Conservation (phyloP, 1,140 invertebrate species). For the Oncopodura yosiiana region DNA sequence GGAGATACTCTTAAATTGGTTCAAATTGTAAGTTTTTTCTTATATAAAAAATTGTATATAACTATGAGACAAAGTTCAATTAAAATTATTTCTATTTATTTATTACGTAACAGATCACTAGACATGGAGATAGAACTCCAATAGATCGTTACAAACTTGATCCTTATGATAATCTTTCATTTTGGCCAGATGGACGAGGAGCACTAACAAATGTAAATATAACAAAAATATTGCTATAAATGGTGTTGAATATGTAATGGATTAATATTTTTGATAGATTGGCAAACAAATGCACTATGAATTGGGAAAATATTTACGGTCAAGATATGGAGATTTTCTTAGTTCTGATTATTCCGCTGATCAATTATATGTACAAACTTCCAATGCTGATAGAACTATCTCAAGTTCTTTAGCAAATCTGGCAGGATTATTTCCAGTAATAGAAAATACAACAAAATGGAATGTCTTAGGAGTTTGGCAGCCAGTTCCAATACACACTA, state of each 20-base stretch:
- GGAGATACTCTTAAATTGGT: too few species aligned
- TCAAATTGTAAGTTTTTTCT: too few species aligned
- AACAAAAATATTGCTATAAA: constrained; percentile 1
- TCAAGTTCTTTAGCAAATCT: constrained; percentile 75
- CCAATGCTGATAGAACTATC: constrained; percentile 63
- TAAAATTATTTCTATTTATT: too few species aligned
- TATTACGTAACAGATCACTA: too few species aligned
- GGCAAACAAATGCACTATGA: constrained; percentile 66
- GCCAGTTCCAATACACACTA: constrained; percentile 10
- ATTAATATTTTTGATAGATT: constrained; percentile 44
- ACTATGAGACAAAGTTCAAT: too few species aligned
- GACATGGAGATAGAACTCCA: constrained; percentile 46
- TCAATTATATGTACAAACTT: constrained; percentile 62
- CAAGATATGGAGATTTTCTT: constrained; percentile 57
- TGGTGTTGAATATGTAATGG: constrained; percentile 4
- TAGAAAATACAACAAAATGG: constrained; percentile 54
- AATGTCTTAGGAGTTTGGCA: too few species aligned
- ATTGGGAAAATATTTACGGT: constrained; percentile 61
- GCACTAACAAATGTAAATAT: constrained; percentile 58
- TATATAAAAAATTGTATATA: too few species aligned
- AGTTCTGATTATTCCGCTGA: constrained; percentile 48
- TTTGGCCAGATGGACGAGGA: constrained; percentile 58
- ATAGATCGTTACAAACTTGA: constrained; percentile 57
- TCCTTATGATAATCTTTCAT: constrained; percentile 50
- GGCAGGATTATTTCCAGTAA: constrained; percentile 70